Base-by-base conservation (phyloP, 2,888 invertebrate genomes). In the Hypsopygia costalis region DNA sequence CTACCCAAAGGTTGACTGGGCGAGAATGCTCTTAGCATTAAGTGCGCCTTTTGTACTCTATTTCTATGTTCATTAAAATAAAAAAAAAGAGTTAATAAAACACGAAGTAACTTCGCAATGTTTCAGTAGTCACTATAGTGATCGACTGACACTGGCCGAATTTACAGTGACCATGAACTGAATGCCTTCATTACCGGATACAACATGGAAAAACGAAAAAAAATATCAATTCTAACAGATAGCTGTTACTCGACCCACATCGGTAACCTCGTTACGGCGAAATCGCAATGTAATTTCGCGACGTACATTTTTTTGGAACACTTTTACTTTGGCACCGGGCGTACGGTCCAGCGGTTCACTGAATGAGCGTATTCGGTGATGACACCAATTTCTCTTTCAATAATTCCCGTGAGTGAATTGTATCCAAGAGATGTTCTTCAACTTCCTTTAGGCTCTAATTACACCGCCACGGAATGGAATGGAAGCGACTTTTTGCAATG, bases 251-350 rank as follows among this genome's bases (percentile, higher is more conserved):
- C 79, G 86, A 73, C 87, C 87, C 70, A 88, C 83, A 81, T 86
- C 62, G 46, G 52, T 72, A 78, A 74, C 87, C 88, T 72, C 74
- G 86, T 83, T 85, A 68, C 73, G 69, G 82, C 83, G 81, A 87
- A 87, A 87, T 86, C 82, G 87, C 87, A 81, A 85, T 83, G 85
- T 82, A 85, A 86, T 86, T 88, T 88, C 74, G 88, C 87, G 81
- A 85, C 72, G 76, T 73, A 74, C 75, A 81, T 71, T 83, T 82
- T 55, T 86, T 86, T 73, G 85, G 83, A 87, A 85, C 87, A 87
- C 87, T 87, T 87, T 88, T 88, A 88, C 87, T 88, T 82, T 59
- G 79, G 65, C 79, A 74, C 66, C 67, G 65, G 68, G 73, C 70
- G 65, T 63, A 69, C 71, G 67, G 65, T 69, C 67, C 74, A 69